Evolutionary conservation across 2,888 invertebrate species (phyloP).

Genomic region (Lottia scabra): DNA sequence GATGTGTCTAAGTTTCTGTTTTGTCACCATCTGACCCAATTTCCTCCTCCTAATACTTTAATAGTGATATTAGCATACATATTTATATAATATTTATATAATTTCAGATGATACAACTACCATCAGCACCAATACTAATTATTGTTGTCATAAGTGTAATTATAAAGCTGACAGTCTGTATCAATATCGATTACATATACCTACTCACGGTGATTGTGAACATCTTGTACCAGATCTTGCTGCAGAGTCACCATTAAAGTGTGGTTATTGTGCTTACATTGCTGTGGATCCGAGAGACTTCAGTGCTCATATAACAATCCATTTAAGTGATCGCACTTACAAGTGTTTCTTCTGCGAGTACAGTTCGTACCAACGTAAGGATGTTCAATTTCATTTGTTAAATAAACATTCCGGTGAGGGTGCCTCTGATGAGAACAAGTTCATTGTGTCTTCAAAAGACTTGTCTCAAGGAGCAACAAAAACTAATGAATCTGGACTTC

Average conservation of each 20-base stretch:
- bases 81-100: background rate
- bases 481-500: conserved; percentile 13
- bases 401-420: conserved; percentile 29
- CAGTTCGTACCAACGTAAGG: conserved; percentile 27
- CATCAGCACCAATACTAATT: conserved; percentile 11
- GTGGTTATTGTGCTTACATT: conserved; percentile 48
- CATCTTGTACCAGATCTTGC: conserved; percentile 34
- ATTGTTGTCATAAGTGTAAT: conserved; percentile 41
- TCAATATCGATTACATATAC: conserved; percentile 46
- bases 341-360: conserved; percentile 48
- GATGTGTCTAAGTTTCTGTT: too few species aligned
- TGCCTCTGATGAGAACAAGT: conserved; percentile 25
- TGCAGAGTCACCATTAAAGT: conserved; percentile 40
- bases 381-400: conserved; percentile 29
- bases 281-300: conserved; percentile 41
- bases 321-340: conserved; percentile 38
- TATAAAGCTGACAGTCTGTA: conserved; percentile 38
- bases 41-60: too few species aligned
- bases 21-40: too few species aligned
- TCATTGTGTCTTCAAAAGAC: conserved; percentile 10
- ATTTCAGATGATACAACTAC: too few species aligned
- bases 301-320: conserved; percentile 42
- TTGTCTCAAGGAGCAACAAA: conserved; percentile 3
- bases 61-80: too few species aligned
- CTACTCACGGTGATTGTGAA: conserved; percentile 39